Base-by-base conservation (phyloP, 2,797 vertebrate species). In the Gymnothorax javanicus region DNA sequence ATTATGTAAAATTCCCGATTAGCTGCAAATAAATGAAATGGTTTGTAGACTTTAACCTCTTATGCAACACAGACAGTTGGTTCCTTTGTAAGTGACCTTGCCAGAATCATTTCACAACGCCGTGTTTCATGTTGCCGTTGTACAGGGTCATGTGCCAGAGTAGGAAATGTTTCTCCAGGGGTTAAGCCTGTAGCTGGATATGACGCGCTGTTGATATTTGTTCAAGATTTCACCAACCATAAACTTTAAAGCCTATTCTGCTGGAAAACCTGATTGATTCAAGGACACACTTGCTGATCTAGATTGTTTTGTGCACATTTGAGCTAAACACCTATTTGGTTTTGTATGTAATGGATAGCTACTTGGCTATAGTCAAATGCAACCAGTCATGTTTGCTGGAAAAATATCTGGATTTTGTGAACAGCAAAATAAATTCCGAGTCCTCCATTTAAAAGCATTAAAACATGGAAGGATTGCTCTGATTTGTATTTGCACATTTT, bases 1-100 rank as follows among this genome's bases (percentile, higher is more conserved):
- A 85, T 84, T 23, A 67, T 50, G 86, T 82, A 25, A 75, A 79
- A 23, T 79, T 79, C 75, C 75, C 52, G 50, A 79, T 79, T 56
- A 54, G 58, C 3, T 43, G 43, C 43, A 86, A 87, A 82, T 58
- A 77, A 84, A 20, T 23, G 67, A 64, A 64, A n/a, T 23, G 58
- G 27, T 85, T 60, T 8, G n/a, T 57, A 25, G 11, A 83, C 69
- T 83, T 83, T 0, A 13, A 85, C 20, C 12, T 81, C 43, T 59
- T 67, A 82, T 79, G 62, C 82, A 79, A 82, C 15, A 11, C n/a
- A 57, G 54, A 43, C 8, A 59, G 52, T 82, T 50, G 27, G 57
- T 1, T 23, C 23, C 43, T 73, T 86, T 69, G n/a, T 82, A 57
- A 7, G 43, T 82, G 43, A 69, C 23, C 85, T 79, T 79, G 43